Evolutionary conservation across 2,113 vertebrate species (phyloP), one percentile per base, ranked within the genome.

Genomic region (Acanthisitta chloris): DNA sequence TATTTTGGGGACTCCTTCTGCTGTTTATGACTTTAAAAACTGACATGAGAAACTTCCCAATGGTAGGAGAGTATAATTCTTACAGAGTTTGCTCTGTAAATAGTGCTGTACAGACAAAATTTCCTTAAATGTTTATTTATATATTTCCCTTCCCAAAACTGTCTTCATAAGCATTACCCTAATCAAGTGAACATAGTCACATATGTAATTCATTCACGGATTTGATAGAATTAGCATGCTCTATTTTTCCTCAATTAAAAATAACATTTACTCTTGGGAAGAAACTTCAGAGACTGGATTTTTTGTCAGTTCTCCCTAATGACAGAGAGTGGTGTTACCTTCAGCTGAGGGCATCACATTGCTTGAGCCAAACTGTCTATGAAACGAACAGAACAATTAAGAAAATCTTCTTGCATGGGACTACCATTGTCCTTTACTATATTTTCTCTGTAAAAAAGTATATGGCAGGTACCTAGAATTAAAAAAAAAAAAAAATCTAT

Each of bases 141-240:
- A 55, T 8, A 80, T 88, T 90, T 72, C 4, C 14, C 28, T 67
- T 93, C 26, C 48, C 31, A 82, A 91, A 96, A 90, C 17, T 81
- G 79, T 92, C 62, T 80, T 82, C 88, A 93, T 88, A 95, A 96
- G 94, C 96, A 86, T 92, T 82, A 66, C 36, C 7, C 26, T 94
- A 97, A 97, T 94, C 78, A 96, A 86, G 71, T 92, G 70, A 95
- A 92, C 48, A 90, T 17, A 88, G 94, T 49, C 95, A 92, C 96
- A 96, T 96, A 95, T 93, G 94, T 90, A 93, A 93, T 88, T 96
- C 88, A 95, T 82, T 97, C 94, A 93, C 16, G 88, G 81, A 92
- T 95, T 96, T 96, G 94, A 97, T 95, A 92, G 74, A 94, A 97
- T 97, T 97, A 97, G 74, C 61, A 93, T 94, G 96, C 95, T 97